Percentiles rank a stretch among this genome's conserved stretches.
Evolutionary conservation across 2,797 vertebrate species (phyloP).

Genomic region (Cossypha niveicapilla): DNA sequence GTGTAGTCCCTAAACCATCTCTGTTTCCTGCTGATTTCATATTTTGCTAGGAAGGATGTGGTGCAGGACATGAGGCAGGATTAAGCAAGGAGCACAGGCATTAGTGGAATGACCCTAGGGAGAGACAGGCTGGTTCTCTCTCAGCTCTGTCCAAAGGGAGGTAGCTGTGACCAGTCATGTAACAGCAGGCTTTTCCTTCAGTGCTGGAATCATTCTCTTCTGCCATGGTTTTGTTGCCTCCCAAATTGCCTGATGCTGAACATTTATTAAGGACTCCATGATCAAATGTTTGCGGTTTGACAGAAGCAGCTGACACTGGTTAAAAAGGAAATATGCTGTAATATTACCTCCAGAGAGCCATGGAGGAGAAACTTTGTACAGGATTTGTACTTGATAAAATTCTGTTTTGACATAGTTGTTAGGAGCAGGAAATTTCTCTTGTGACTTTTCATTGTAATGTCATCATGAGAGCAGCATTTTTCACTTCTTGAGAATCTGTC

Average conservation of each 20-base stretch:
- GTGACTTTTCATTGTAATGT: neutral
- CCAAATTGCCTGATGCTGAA: neutral
- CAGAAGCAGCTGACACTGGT: neutral
- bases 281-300: neutral
- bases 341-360: neutral
- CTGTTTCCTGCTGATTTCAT: conserved; percentile 63
- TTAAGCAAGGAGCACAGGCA: neutral
- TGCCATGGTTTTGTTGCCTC: neutral
- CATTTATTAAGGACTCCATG: neutral
- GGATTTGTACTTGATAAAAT: neutral
- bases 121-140: neutral
- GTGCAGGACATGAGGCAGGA: neutral
- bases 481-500: neutral
- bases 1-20: neutral
- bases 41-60: neutral
- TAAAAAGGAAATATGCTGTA: neutral
- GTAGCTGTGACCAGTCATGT: neutral
- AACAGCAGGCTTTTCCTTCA: conserved; percentile 4
- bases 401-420: neutral
- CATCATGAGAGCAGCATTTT: neutral
- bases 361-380: neutral
- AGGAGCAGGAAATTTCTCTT: neutral
- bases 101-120: neutral
- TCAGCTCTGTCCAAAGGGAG: neutral
- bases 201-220: neutral